Conservation (phyloP, 2,797 vertebrate genomes). For the Etheostoma perlongum region DNA sequence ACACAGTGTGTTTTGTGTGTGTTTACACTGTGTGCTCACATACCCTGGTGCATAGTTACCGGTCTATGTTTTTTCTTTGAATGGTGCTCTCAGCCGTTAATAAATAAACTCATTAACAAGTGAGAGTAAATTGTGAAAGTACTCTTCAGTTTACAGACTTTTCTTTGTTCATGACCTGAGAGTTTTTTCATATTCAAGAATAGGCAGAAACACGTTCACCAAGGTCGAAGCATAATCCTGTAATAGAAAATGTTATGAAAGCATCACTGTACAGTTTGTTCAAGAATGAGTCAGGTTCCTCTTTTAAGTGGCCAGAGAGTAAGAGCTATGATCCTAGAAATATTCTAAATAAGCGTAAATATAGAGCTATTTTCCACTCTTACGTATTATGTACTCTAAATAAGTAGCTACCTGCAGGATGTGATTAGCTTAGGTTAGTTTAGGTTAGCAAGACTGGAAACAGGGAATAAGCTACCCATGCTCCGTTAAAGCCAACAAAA, state of each 20-base stretch:
- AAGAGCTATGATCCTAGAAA: too few species aligned
- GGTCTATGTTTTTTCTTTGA: background rate
- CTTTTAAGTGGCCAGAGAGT: too few species aligned
- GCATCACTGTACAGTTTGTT: too few species aligned
- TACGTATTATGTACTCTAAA: background rate
- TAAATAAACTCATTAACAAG: slow-evolving; percentile 14
- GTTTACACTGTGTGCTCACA: background rate
- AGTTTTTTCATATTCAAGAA: slow-evolving; percentile 5
- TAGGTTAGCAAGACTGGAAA: background rate
- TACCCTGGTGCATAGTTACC: background rate
- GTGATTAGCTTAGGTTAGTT: background rate
- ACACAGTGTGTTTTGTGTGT: background rate
- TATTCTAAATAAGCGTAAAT: too few species aligned
- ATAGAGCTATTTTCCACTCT: too few species aligned
- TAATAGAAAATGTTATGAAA: too few species aligned
- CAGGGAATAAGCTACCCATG: background rate
- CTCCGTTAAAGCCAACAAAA: background rate
- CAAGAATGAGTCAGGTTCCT: too few species aligned
- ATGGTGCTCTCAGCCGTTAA: background rate
- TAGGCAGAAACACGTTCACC: background rate
- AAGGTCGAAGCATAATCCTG: too few species aligned
- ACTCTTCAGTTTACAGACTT: background rate
- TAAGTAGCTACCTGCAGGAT: background rate
- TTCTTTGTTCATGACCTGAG: slow-evolving; percentile 6
- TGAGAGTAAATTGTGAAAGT: background rate